These are phyloP conservation scores for Synergus japonicus DNA, from an alignment of 2,888 invertebrate genomes.

Conservation along the genomic window DNA sequence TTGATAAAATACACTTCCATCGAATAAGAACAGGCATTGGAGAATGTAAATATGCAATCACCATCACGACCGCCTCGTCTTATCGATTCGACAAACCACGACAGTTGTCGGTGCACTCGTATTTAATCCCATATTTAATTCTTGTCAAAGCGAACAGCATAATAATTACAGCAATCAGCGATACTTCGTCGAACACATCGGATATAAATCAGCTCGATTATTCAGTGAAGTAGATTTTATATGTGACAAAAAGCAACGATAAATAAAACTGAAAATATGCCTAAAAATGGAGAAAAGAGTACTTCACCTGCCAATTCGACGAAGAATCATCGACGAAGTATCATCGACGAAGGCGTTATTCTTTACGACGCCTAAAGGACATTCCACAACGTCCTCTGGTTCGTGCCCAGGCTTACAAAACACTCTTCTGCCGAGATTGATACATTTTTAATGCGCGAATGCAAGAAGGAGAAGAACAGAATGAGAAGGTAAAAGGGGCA, in stretches of 20 bases:
- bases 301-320: conserved; percentile 42
- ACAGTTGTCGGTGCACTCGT: background rate
- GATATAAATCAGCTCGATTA: conserved; percentile 24
- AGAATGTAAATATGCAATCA: conserved; percentile 7
- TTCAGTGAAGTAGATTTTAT: background rate
- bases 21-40: conserved; percentile 10
- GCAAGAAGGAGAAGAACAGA: conserved; percentile 42
- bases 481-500: conserved; percentile 35
- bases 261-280: conserved; percentile 39
- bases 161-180: conserved; percentile 25
- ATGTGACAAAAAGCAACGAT: conserved; percentile 33
- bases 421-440: conserved; percentile 57
- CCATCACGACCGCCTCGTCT: background rate
- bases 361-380: conserved; percentile 45
- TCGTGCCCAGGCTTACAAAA: conserved; percentile 54
- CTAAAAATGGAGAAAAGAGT: background rate
- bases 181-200: background rate
- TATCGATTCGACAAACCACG: conserved; percentile 13
- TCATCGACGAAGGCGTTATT: conserved; percentile 56
- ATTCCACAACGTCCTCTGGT: conserved; percentile 44
- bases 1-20: conserved; percentile 9
- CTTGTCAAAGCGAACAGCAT: conserved; percentile 6
- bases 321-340: conserved; percentile 49
- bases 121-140: background rate
- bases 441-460: conserved; percentile 62